Percentiles rank a stretch among this genome's conserved stretches.
Conservation (phyloP, 2,888 invertebrate species). For the Rotaria macrura region DNA sequence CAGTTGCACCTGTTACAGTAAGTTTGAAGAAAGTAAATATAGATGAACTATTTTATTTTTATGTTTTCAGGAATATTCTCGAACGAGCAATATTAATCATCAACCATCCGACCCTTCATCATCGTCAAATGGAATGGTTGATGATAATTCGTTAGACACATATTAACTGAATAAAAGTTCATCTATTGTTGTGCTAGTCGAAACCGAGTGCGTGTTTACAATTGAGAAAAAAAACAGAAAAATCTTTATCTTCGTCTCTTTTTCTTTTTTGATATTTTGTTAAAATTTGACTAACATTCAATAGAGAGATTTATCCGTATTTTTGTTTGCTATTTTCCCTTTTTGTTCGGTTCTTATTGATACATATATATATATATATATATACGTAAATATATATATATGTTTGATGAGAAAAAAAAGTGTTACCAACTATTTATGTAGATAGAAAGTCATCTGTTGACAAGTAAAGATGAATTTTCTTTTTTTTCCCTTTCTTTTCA, state of each 20-base stretch:
- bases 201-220: background rate
- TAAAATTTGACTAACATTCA: background rate
- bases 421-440: background rate
- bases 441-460: background rate
- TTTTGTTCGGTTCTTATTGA: background rate
- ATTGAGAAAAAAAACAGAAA: background rate
- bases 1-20: background rate
- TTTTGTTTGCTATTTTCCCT: slow-evolving; percentile 5
- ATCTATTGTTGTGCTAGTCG: background rate
- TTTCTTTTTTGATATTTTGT: background rate
- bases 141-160: slow-evolving; percentile 16
- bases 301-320: background rate
- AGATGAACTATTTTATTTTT: background rate
- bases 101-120: background rate
- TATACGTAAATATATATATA: background rate
- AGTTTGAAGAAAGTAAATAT: background rate
- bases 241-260: too few relatives aligned
- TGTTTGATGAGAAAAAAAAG: background rate
- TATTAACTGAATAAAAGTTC: background rate
- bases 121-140: background rate
- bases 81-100: slow-evolving; percentile 1
- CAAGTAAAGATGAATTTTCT: background rate
- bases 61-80: background rate
- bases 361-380: background rate
- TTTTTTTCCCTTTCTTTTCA: background rate